Conservation (phyloP, 1,140 invertebrate genomes). For the Plectrocnemia conspersa region DNA sequence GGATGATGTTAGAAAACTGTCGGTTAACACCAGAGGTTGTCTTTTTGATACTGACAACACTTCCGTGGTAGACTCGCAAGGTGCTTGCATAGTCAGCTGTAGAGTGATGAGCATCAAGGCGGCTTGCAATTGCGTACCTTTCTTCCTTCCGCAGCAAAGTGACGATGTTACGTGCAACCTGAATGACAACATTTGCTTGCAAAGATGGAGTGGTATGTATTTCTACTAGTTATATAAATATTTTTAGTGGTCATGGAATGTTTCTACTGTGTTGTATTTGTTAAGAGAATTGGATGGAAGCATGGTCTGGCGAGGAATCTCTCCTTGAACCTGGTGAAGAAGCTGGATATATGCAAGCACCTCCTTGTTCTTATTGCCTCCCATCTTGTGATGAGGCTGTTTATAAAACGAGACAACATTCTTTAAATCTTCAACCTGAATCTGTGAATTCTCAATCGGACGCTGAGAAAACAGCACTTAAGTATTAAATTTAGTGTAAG, state of each 20-base stretch:
- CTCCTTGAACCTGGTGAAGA: constrained; percentile 16
- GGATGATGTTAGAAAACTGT: constrained; percentile 44
- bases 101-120: constrained; percentile 48
- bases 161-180: constrained; percentile 46
- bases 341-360: neutral
- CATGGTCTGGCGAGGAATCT: constrained; percentile 24
- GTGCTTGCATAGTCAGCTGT: constrained; percentile 54
- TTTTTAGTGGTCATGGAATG: too few species aligned
- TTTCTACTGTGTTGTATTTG: neutral
- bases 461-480: constrained; percentile 21
- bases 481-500: constrained; percentile 17
- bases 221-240: too few species aligned
- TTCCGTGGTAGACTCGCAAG: constrained; percentile 37
- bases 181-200: constrained; percentile 43
- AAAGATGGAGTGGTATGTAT: constrained; percentile 31
- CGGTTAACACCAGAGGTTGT: constrained; percentile 41
- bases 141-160: constrained; percentile 47
- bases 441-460: constrained; percentile 24
- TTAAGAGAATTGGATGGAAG: constrained; percentile 22
- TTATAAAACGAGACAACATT: constrained; percentile 16
- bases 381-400: constrained; percentile 25
- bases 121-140: constrained; percentile 54
- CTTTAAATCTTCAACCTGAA: constrained; percentile 18
- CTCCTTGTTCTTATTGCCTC: constrained; percentile 25
- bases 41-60: constrained; percentile 47